These are phyloP conservation scores for Crenuchus spilurus DNA, from an alignment of 2,797 vertebrate genomes.

Conservation along the genomic window DNA sequence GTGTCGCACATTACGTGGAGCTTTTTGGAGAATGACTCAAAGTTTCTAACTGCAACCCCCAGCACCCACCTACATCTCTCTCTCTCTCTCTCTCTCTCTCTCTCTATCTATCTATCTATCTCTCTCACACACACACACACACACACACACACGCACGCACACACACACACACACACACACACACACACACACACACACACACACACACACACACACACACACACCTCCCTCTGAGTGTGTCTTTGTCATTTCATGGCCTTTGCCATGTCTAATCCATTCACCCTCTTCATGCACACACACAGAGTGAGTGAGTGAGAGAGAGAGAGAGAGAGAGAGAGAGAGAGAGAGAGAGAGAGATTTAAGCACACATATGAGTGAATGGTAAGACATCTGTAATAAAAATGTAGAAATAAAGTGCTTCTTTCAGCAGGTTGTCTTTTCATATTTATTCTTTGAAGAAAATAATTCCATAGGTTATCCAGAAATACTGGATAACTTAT, in stretches of 20 bases:
- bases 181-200: no score
- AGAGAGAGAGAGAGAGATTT: no score
- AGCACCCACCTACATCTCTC: conserved; percentile 1
- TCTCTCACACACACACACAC: no score
- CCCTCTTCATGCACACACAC: background rate
- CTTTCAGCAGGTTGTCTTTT: no score
- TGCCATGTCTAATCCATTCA: background rate
- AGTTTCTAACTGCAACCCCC: conserved; percentile 26
- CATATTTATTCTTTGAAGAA: no score
- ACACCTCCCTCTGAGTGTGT: conserved; percentile 38
- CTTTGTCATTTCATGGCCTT: conserved; percentile 23
- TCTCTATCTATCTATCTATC: conserved; percentile 4
- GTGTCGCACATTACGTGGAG: conserved; percentile 20
- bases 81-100: background rate
- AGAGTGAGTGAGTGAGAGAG: background rate
- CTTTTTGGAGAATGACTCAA: conserved; percentile 35
- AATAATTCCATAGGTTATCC: no score
- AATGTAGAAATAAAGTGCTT: no score
- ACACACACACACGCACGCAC: no score
- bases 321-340: background rate
- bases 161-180: no score
- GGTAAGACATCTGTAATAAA: no score
- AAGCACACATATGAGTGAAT: background rate
- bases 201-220: no score
- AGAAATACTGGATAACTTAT: no score